phyloP scores from a whole-genome alignment of 1,140 invertebrate species.

The Antheraea mylitta region DNA sequence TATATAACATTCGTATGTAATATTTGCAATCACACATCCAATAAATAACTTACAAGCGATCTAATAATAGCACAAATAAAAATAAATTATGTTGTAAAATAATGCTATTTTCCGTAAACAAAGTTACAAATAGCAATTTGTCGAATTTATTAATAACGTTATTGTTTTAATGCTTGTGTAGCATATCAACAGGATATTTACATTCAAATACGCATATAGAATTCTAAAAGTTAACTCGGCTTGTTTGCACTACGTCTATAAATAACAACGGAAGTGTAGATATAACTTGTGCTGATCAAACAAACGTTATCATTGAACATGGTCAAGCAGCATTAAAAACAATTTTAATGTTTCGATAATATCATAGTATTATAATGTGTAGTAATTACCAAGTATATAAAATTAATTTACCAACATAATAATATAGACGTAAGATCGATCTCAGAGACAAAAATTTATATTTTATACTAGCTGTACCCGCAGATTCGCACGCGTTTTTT shows the following conservation, averaged over 20 bases:
- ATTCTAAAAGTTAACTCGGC: not conserved
- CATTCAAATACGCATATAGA: slow-evolving; percentile 10
- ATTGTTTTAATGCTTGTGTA: not conserved
- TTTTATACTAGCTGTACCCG: no score
- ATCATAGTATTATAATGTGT: slow-evolving; percentile 1
- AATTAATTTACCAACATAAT: no score
- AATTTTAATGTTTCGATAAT: not conserved
- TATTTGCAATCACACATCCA: not conserved
- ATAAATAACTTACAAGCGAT: no score
- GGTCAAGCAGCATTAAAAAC: slow-evolving; percentile 1
- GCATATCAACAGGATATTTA: slow-evolving; percentile 17
- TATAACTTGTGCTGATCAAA: slow-evolving; percentile 40
- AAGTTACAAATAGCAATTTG: not conserved
- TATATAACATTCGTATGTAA: not conserved
- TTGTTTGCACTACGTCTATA: slow-evolving; percentile 31
- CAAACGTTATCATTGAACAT: slow-evolving; percentile 28
- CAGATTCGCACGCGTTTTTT: no score
- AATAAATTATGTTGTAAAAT: not conserved
- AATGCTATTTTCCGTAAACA: not conserved
- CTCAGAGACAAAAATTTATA: no score
- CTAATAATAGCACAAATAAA: not conserved
- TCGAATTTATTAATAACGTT: not conserved
- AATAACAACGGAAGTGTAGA: slow-evolving; percentile 38
- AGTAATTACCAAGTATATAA: not conserved
- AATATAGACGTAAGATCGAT: no score